Base-by-base conservation (phyloP, 1,140 invertebrate genomes). In the Zaprionus lachaisei region DNA sequence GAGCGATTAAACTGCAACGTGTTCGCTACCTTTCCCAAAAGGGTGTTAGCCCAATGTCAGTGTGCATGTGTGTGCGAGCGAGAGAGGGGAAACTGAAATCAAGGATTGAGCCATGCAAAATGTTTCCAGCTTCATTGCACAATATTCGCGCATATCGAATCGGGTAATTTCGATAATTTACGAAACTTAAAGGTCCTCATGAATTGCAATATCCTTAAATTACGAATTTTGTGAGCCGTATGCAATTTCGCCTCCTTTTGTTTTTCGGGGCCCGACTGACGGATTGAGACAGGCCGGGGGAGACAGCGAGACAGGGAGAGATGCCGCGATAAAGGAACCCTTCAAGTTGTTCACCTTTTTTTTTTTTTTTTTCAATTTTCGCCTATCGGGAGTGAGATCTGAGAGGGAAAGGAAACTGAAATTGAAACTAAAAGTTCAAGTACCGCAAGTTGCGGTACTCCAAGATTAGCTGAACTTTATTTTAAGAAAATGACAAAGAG, bases 141-240 rank as follows among this genome's bases (percentile, higher is more conserved):
- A 87, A 89, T 83, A 83, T 80, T 83, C 37, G 70, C 77, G 81
- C 84, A 87, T 87, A 89, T 78, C 84, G 74, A 81, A 79, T 79
- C 71, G 55, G 71, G 76, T 87, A 89, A 87, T 87, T 83, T 84
- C 41, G 56, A 78, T 68, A 86, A 86, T 87, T 83, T 76, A 67
- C 78, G 75, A 89, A 83, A 78, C 65, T 77, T 78, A 80, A 79
- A 79, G 72, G 81, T 78, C 60, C 68, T 55, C 84, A 76, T 83
- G 78, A 87, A 89, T 79, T 68, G 80, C 75, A 70, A 70, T 44
- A 67, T 89, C 85, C 85, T 90, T 90, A 81, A 89, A 89, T 87
- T 81, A 90, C 84, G 67, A 71, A 78, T 55, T 74, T 49, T 51
- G 7, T 63, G 55, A 69, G 65, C 67, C 28, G 44, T 24, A 44